Conservation (phyloP, 2,888 invertebrate species). For the Notodonta ziczac region DNA sequence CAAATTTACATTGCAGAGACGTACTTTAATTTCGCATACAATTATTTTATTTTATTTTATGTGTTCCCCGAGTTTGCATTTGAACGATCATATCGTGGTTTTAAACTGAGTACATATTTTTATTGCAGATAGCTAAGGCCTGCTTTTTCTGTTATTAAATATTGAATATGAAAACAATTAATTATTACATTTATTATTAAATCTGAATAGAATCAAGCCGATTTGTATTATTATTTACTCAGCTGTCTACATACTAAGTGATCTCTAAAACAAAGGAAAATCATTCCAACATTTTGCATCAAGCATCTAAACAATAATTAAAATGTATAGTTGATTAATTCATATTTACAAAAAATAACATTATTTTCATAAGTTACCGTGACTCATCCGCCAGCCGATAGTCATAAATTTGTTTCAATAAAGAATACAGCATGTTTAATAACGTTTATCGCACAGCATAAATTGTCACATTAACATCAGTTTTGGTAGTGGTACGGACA, state of each 20-base stretch:
- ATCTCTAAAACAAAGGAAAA: neutral
- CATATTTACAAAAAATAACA: neutral
- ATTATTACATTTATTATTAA: too few relatives aligned
- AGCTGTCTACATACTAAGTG: neutral
- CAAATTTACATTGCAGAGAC: slow-evolving; percentile 3
- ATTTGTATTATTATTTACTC: neutral
- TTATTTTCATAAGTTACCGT: neutral
- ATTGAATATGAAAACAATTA: too few relatives aligned
- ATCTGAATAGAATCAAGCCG: neutral
- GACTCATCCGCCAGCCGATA: neutral
- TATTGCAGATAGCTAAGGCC: too few relatives aligned
- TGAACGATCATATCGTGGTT: too few relatives aligned
- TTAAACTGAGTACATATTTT: too few relatives aligned
- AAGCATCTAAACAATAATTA: neutral
- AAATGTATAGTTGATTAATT: neutral
- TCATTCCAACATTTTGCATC: neutral
- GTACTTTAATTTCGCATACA: neutral
- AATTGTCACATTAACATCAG: slow-evolving; percentile 33
- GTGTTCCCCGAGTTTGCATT: too few relatives aligned
- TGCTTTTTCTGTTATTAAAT: too few relatives aligned
- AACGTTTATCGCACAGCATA: slow-evolving; percentile 13
- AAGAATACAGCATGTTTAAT: slow-evolving; percentile 3
- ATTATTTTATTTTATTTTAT: too few relatives aligned
- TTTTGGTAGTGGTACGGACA: slow-evolving; percentile 14
- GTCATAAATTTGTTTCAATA: slow-evolving; percentile 7